A percentile compares a stretch with the other conserved stretches of the same genome.
Evolutionary conservation across 2,888 invertebrate genomes (phyloP).

Genomic region (Hofmannophila pseudospretella): DNA sequence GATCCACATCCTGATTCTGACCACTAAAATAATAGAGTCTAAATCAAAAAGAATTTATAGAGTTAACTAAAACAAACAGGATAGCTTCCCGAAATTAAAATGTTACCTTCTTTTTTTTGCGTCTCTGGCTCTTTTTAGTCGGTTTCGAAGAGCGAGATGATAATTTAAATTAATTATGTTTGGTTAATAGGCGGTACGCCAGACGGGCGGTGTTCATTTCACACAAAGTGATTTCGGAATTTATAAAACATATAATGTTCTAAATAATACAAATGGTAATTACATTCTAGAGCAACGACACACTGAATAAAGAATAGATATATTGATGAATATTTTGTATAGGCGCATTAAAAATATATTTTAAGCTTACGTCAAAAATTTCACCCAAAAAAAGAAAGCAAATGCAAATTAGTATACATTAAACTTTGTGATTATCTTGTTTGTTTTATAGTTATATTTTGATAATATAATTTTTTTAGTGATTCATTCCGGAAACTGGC

Average conservation of each 20-base stretch:
- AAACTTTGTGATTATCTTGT: too few species aligned
- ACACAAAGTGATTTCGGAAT: not conserved
- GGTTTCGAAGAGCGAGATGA: conserved; percentile 28
- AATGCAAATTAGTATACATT: too few species aligned
- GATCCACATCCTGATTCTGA: conserved; percentile 25
- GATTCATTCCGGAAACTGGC: too few species aligned
- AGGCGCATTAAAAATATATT: too few species aligned
- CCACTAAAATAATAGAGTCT: conserved; percentile 52
- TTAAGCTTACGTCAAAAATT: too few species aligned
- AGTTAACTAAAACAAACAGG: conserved; percentile 22
- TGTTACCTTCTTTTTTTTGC: conserved; percentile 35
- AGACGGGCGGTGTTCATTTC: conserved; percentile 2
- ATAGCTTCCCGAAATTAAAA: conserved; percentile 52
- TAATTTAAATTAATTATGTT: conserved; percentile 71
- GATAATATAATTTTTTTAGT: too few species aligned
- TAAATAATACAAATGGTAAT: too few species aligned
- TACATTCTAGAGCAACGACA: too few species aligned
- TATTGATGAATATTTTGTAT: too few species aligned
- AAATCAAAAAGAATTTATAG: conserved; percentile 48
- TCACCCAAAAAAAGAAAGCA: too few species aligned
- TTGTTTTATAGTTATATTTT: too few species aligned
- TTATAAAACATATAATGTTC: not conserved
- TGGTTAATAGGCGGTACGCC: conserved; percentile 47
- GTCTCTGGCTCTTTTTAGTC: conserved; percentile 21
- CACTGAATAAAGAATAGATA: too few species aligned